A percentile compares a stretch with the other conserved stretches of the same genome.
phyloP scores from a whole-genome alignment of 2,797 vertebrate species.

The Oreortyx pictus region DNA sequence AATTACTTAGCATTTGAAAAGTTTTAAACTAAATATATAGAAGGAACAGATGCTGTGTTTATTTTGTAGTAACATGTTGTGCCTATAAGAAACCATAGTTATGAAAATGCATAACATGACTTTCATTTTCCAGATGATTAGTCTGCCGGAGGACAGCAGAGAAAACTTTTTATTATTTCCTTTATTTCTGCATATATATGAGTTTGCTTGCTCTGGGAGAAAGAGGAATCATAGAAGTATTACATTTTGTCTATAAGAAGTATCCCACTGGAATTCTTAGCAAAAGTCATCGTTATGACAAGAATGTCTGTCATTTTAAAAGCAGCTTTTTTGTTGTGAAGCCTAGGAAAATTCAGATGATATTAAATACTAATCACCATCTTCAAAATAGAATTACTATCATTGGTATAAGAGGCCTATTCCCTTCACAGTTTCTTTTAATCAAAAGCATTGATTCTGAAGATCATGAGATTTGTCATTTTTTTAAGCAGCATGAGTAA shows the following conservation, averaged over 20 bases:
- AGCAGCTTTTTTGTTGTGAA: background rate
- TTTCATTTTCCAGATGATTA: constrained; percentile 63
- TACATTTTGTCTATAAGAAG: background rate
- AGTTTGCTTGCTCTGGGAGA: background rate
- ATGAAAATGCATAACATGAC: background rate
- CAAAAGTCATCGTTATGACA: constrained; percentile 14
- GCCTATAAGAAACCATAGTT: constrained; percentile 32
- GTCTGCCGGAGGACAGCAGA: background rate
- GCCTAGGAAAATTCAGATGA: background rate
- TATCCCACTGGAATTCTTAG: background rate
- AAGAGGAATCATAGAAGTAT: background rate
- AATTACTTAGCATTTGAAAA: background rate
- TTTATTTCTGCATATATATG: constrained; percentile 15
- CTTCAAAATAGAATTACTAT: constrained; percentile 15
- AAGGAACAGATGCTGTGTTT: constrained; percentile 36
- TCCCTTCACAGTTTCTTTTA: background rate
- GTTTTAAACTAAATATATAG: constrained; percentile 7
- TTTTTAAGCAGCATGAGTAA: constrained; percentile 7
- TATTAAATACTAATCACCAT: constrained; percentile 28
- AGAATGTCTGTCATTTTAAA: background rate
- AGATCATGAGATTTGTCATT: background rate
- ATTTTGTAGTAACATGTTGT: constrained; percentile 29
- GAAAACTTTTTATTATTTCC: background rate
- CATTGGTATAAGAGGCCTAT: background rate
- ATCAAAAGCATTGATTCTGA: background rate